Base-by-base conservation (phyloP, 2,113 vertebrate genomes). In the Oreotragus oreotragus region DNA sequence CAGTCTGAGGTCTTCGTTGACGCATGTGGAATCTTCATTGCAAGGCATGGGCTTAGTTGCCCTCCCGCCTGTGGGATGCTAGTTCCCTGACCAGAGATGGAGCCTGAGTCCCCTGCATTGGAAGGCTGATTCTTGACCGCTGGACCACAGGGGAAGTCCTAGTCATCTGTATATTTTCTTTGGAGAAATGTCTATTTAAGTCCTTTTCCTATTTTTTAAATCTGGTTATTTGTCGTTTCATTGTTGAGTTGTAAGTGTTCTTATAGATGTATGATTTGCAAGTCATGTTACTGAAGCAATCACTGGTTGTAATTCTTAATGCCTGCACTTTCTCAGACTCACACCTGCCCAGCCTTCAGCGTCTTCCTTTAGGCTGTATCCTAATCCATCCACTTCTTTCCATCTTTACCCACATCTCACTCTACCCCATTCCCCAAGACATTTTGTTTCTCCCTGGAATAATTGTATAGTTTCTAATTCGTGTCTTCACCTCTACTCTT, bases 371-470 rank as follows among this genome's bases (percentile, higher is more conserved):
- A 13, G 17, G n/a, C 6, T 12, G 3, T 7, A 27, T 30, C 15
- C 36, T 16, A 25, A 70, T 66, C 66, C 14, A 17, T 15, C 39
- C 8, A 14, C 12, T 33, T 77, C 11, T 28, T 47, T 25, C 36
- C 27, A 36, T 19, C 13, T 66, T 45, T 5, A 55, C 25, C 19
- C 25, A 60, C n/a, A 13, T 45, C 66, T 57, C 12, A 3, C 36
- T 3, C 3, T 15, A 27, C 16, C 7, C 57, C 1, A 2, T 0
- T 5, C 8, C 8, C n/a, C 3, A 5, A 11, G 23, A 28, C 33
- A 13, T n/a, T 58, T 73, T 86, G 49, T 36, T 64, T 96, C 85
- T 64, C 55, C 81, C 28, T 19, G 70, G 58, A 60, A 80, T 55
- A 76, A 73, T 25, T 36, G 55, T 12, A 13, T 21, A 2, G 1